Evolutionary conservation across 2,797 vertebrate genomes (phyloP).

Genomic region (Tragelaphus oryx): DNA sequence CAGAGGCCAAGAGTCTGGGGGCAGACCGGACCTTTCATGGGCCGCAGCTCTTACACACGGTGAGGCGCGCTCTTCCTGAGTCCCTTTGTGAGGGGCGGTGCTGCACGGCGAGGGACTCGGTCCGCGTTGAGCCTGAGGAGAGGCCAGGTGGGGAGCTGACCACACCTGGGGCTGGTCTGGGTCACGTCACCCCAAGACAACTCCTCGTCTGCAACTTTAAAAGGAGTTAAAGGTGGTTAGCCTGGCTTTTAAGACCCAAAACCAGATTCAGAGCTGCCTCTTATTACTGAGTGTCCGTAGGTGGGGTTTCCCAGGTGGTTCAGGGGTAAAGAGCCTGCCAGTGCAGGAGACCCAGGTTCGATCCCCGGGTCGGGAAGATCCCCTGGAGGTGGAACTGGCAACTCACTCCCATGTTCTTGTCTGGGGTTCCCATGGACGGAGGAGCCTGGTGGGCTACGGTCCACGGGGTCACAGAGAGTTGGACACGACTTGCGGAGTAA

Average conservation of each 20-base stretch:
- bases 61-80: too few species aligned
- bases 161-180: background rate
- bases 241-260: background rate
- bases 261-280: rapidly evolving
- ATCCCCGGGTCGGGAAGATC: background rate
- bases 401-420: background rate
- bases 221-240: background rate
- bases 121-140: too few species aligned
- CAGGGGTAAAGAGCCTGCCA: background rate
- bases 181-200: background rate
- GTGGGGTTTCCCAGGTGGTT: background rate
- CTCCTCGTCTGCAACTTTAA: background rate
- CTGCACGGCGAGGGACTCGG: too few species aligned
- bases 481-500: rapidly evolving
- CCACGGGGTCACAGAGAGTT: rapidly evolving
- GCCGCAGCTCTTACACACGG: rapidly evolving
- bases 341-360: rapidly evolving
- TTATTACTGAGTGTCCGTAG: rapidly evolving
- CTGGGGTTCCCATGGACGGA: background rate
- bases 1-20: too few species aligned
- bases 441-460: background rate
- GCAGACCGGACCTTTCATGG: rapidly evolving
- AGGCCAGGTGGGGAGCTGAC: too few species aligned
- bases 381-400: background rate
- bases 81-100: too few species aligned